phyloP scores from a whole-genome alignment of 2,113 vertebrate species.

The Eretmochelys imbricata region DNA sequence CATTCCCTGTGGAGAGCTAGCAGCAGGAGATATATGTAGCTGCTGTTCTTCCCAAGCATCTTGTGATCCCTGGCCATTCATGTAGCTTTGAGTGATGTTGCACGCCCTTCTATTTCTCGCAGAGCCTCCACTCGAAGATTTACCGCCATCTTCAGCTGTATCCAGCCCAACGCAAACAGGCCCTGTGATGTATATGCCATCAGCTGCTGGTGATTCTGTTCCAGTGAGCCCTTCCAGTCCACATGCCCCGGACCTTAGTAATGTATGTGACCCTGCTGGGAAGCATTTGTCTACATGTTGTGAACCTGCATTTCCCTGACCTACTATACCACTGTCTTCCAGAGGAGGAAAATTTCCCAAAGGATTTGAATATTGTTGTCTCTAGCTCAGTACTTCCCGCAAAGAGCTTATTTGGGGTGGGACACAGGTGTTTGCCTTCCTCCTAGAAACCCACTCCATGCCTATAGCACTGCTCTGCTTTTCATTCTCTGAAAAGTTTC shows the following conservation, averaged over 20 bases:
- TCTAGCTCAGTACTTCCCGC: fast-evolving
- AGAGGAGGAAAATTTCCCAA: background rate
- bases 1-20: background rate
- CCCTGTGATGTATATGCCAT: slow-evolving; percentile 83
- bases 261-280: slow-evolving; percentile 75
- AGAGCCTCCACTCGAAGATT: slow-evolving; percentile 89
- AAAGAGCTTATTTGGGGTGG: background rate
- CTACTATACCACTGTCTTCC: background rate
- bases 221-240: slow-evolving; percentile 83
- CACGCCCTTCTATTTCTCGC: slow-evolving; percentile 40
- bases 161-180: slow-evolving; percentile 87
- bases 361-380: background rate
- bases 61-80: fast-evolving
- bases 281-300: background rate
- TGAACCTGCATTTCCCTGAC: background rate
- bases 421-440: slow-evolving; percentile 2
- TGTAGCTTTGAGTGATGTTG: background rate
- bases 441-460: background rate
- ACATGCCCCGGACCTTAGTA: slow-evolving; percentile 84
- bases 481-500: slow-evolving; percentile 30
- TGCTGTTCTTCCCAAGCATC: background rate
- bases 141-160: slow-evolving; percentile 83
- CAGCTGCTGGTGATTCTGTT: slow-evolving; percentile 83
- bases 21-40: background rate
- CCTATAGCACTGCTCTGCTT: slow-evolving; percentile 39